These are phyloP conservation scores for Nasonia oneida DNA, from an alignment of 2,888 invertebrate genomes.

Conservation along the genomic window DNA sequence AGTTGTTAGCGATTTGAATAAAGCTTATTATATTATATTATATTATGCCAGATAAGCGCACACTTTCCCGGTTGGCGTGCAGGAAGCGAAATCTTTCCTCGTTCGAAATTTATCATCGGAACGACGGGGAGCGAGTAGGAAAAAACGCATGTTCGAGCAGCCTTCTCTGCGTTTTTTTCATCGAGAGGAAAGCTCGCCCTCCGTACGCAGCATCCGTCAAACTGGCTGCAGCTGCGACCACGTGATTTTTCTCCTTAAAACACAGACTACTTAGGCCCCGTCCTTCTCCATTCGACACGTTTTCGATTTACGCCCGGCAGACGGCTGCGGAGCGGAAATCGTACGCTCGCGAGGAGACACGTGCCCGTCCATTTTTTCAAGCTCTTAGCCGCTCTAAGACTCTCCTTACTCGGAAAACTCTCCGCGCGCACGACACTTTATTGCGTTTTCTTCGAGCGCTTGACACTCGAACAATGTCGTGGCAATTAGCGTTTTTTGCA, in stretches of 20 bases:
- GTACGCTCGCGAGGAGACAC: background rate
- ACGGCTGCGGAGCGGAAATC: constrained; percentile 23
- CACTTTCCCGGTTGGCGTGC: background rate
- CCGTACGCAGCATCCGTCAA: constrained; percentile 25
- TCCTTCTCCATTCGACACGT: constrained; percentile 49
- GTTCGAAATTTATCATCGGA: background rate
- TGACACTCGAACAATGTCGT: background rate
- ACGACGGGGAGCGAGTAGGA: background rate
- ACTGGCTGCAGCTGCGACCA: constrained; percentile 44
- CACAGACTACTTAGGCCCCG: constrained; percentile 3
- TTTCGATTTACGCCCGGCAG: constrained; percentile 44
- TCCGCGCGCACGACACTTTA: background rate
- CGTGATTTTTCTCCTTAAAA: constrained; percentile 50
- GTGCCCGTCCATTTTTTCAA: constrained; percentile 19
- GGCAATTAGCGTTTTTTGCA: background rate
- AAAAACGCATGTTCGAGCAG: background rate
- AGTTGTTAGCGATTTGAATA: background rate
- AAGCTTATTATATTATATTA: background rate
- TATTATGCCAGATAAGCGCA: too few relatives aligned
- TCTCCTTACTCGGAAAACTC: background rate
- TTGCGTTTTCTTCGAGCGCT: background rate
- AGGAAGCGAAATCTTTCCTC: constrained; percentile 14
- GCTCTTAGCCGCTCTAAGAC: background rate
- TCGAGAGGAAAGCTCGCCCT: constrained; percentile 26
- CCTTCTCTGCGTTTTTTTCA: background rate